Conservation (phyloP, 2,797 vertebrate genomes). For the Darevskia nairensis region DNA sequence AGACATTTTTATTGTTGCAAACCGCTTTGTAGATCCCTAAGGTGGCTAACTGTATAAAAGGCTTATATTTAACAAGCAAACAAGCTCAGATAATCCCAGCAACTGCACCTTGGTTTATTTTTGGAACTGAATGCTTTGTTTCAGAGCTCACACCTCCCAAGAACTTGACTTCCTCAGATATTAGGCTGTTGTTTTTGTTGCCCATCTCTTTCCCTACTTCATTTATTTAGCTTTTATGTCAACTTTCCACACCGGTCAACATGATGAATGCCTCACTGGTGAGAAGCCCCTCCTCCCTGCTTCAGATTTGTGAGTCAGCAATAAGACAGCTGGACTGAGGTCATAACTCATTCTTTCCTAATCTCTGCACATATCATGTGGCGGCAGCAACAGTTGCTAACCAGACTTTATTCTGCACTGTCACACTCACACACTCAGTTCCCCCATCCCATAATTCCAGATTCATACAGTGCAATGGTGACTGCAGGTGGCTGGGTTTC, state of each 20-base stretch:
- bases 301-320: slow-evolving; percentile 6
- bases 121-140: background rate
- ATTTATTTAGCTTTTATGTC: background rate
- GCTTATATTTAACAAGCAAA: background rate
- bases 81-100: background rate
- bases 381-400: background rate
- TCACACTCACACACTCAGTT: too few species aligned
- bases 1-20: too few species aligned
- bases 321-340: background rate
- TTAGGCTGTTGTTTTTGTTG: slow-evolving; percentile 6
- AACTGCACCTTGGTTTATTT: background rate
- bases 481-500: slow-evolving; percentile 8
- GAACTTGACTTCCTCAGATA: background rate
- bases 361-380: slow-evolving; percentile 1
- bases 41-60: too few species aligned
- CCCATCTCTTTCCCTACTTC: background rate
- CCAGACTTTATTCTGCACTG: background rate
- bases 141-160: background rate
- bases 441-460: background rate
- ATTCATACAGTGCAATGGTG: background rate
- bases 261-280: background rate
- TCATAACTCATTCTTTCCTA: background rate
- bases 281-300: background rate
- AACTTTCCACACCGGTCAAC: background rate
- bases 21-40: too few species aligned